Percentiles rank a stretch among this genome's conserved stretches.
phyloP scores from a whole-genome alignment of 1,140 invertebrate species.

The Hylaeus anthracinus region DNA sequence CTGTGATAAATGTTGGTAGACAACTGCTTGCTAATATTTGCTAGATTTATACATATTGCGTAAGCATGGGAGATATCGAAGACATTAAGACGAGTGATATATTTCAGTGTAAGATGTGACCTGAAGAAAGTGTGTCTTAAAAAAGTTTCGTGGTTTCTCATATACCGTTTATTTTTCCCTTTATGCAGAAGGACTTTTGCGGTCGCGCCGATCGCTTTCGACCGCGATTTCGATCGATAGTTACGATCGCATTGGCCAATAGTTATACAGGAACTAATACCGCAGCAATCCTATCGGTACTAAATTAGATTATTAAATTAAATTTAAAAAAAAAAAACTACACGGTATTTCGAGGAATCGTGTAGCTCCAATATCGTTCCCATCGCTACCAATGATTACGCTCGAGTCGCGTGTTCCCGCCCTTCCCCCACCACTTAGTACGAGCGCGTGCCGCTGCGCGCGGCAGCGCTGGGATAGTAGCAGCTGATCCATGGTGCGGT shows the following conservation, averaged over 20 bases:
- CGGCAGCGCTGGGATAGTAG: slow-evolving; percentile 61
- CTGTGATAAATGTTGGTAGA: too few relatives aligned
- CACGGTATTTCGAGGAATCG: too few relatives aligned
- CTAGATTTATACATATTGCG: too few relatives aligned
- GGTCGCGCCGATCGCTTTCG: background rate
- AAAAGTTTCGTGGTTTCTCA: background rate
- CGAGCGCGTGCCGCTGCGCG: background rate
- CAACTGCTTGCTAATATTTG: too few relatives aligned
- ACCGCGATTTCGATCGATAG: background rate
- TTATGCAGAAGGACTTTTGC: background rate
- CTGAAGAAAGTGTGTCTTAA: background rate
- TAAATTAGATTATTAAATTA: too few relatives aligned
- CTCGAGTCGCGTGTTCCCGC: slow-evolving; percentile 13
- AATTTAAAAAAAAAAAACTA: too few relatives aligned
- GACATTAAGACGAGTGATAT: too few relatives aligned
- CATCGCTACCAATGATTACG: background rate
- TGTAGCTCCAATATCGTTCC: too few relatives aligned
- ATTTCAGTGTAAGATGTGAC: too few relatives aligned
- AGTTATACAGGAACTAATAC: too few relatives aligned
- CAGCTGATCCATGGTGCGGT: slow-evolving; percentile 72
- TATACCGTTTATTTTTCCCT: background rate
- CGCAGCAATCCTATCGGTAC: too few relatives aligned
- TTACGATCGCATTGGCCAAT: background rate
- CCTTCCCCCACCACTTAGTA: slow-evolving; percentile 36
- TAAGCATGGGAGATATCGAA: too few relatives aligned